These are phyloP conservation scores for Fulica atra DNA, from an alignment of 2,113 vertebrate genomes.

Conservation along the genomic window DNA sequence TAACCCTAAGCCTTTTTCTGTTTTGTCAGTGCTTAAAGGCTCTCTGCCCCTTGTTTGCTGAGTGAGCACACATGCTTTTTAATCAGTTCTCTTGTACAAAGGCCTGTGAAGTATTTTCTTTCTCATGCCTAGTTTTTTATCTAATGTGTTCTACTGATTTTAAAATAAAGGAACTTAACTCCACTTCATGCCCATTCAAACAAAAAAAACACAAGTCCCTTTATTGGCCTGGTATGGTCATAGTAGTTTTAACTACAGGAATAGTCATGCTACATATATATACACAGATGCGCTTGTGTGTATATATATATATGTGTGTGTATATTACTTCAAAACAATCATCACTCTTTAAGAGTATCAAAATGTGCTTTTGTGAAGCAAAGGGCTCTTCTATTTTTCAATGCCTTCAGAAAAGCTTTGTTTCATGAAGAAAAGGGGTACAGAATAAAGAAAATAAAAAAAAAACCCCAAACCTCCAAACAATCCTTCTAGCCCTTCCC, in stretches of 20 bases:
- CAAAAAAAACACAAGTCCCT: neutral
- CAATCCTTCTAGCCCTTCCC: neutral
- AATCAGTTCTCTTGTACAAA: neutral
- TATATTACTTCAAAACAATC: neutral
- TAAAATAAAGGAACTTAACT: neutral
- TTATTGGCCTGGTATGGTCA: neutral
- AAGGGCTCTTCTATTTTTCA: neutral
- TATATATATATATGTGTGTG: neutral
- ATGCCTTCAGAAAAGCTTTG: neutral
- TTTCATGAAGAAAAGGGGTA: neutral
- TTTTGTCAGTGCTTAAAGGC: neutral
- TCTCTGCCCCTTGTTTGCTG: neutral
- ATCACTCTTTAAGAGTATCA: neutral
- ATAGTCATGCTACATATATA: neutral
- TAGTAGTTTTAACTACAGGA: neutral
- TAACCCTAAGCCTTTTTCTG: neutral
- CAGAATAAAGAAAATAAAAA: neutral
- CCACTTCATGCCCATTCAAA: neutral
- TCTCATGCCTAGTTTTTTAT: neutral
- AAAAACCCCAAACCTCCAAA: neutral
- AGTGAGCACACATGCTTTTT: rapidly evolving
- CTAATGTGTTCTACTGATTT: constrained; percentile 1
- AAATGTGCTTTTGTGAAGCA: neutral
- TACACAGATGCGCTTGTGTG: neutral
- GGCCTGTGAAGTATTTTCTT: neutral